These are phyloP conservation scores for Fabriciana adippe DNA, from an alignment of 2,888 invertebrate species.

Conservation along the genomic window DNA sequence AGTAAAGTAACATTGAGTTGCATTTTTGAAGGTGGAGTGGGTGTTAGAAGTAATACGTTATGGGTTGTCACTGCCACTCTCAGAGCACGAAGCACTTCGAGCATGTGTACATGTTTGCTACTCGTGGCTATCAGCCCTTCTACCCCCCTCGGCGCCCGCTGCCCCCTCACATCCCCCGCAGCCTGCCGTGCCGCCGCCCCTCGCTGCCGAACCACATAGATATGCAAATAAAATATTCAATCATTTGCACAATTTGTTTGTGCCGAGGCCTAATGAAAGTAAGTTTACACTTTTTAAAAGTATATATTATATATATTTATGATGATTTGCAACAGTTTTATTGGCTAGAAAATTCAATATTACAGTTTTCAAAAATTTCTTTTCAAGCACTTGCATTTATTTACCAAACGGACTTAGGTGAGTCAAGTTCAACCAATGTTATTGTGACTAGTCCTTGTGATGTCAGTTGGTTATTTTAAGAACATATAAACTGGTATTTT, in stretches of 20 bases:
- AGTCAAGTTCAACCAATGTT: constrained; percentile 52
- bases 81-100: constrained; percentile 96
- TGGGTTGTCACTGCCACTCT: constrained; percentile 93
- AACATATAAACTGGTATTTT: too few relatives aligned
- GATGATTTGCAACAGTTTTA: background rate
- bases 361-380: constrained; percentile 6
- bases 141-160: constrained; percentile 95
- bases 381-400: constrained; percentile 94
- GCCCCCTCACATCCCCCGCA: constrained; percentile 92
- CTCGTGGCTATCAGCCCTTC: constrained; percentile 96
- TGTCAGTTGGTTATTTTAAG: too few relatives aligned
- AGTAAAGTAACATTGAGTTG: background rate
- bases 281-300: constrained; percentile 53
- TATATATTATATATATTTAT: background rate
- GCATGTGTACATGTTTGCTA: constrained; percentile 98
- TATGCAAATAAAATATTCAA: constrained; percentile 95
- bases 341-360: background rate
- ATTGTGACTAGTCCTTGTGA: constrained; percentile 4
- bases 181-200: constrained; percentile 93
- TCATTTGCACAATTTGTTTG: constrained; percentile 96
- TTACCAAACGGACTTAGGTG: constrained; percentile 93
- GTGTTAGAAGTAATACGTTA: constrained; percentile 94
- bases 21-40: constrained; percentile 88
- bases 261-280: constrained; percentile 97
- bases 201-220: constrained; percentile 93